phyloP scores from a whole-genome alignment of 2,888 invertebrate species.

The Rapana venosa region DNA sequence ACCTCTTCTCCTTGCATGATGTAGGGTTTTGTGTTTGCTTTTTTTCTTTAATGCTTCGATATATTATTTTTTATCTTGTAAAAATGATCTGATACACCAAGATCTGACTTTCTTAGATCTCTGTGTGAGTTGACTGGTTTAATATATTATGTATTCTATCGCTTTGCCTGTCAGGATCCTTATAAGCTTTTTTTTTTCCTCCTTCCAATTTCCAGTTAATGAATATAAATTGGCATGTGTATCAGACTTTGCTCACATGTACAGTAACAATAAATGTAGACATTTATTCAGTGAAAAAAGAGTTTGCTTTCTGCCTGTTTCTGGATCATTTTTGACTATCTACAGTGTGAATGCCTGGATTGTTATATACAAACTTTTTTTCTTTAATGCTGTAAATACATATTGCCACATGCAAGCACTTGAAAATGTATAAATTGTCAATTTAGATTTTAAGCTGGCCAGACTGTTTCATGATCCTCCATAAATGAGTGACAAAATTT shows the following conservation, averaged over 20 bases:
- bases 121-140: background rate
- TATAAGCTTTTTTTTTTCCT: slow-evolving; percentile 15
- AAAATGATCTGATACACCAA: background rate
- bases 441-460: no score
- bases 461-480: no score
- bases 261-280: slow-evolving; percentile 50
- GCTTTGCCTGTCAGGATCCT: slow-evolving; percentile 20
- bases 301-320: no score
- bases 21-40: background rate
- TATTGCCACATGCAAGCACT: no score
- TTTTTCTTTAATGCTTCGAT: background rate
- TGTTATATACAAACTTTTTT: no score
- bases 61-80: background rate
- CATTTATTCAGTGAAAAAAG: slow-evolving; percentile 48
- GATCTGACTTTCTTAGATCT: slow-evolving; percentile 26
- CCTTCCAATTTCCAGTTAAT: slow-evolving; percentile 8
- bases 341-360: no score
- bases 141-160: background rate
- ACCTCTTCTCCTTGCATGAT: no score
- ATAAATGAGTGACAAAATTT: no score
- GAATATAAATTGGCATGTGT: slow-evolving; percentile 38
- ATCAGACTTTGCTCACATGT: slow-evolving; percentile 42
- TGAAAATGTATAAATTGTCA: no score
- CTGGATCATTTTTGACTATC: no score
- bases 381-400: no score